Evolutionary conservation across 1,140 invertebrate species (phyloP), one percentile per base, ranked within the genome.

Genomic region (Apocrypta bakeri): DNA sequence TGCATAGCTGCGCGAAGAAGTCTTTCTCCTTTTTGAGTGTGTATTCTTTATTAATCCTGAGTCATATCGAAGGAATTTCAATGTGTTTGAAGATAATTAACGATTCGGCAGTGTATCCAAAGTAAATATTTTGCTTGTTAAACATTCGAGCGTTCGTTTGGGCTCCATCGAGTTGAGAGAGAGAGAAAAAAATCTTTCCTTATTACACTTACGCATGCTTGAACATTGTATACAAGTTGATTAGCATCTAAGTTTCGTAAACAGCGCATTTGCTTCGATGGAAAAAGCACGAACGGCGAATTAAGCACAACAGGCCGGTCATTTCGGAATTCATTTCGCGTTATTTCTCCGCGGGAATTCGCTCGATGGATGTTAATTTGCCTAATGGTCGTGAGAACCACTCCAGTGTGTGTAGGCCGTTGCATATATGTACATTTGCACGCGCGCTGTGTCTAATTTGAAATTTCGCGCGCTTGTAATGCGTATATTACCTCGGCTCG

Each of bases 351-450:
- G 21, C 48, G 48, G 48, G 17, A 56, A 4, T 56, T n/a, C 48
- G 17, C 48, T 7, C 17, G 48, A 56, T 56, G 48, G 17, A 56
- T 56, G 48, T 56, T n/a, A n/a, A 71, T 71, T 37, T 14, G 31
- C 29, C 17, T 71, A 71, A 71, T 71, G 31, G 21, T 37, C 68
- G 31, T 71, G 68, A 71, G 68, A 71, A 71, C 29, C 68, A 21
- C 29, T 37, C 31, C 21, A 37, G 2, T 14, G 21, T 25, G 56
- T 37, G 9, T 37, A 37, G 3, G 33, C 33, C 64, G 64, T 25
- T 66, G 64, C 27, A 29, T 27, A 25, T 66, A 14, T 3, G 25
- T 24, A 27, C 63, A 12, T 9, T 17, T 7, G n/a, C 7, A 56
- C 48, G 6, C 25, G n/a, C 63, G 9, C 8, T 12, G 21, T 56